A percentile compares a stretch with the other conserved stretches of the same genome.
phyloP scores from a whole-genome alignment of 2,888 invertebrate genomes.

The Seira musarum region DNA sequence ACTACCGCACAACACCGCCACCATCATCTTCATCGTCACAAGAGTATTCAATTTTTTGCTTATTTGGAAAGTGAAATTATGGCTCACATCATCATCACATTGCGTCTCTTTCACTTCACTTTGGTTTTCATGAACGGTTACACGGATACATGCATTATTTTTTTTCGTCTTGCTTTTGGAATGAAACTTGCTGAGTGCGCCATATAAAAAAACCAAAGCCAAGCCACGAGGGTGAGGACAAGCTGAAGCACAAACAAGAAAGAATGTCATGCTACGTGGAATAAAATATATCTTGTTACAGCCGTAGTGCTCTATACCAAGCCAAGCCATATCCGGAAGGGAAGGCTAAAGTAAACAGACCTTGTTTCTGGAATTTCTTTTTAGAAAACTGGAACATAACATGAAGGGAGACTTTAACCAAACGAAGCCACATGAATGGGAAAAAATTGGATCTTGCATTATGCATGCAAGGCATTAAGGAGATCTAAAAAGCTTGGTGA shows the following conservation, averaged over 20 bases:
- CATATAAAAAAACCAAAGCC: too few species aligned
- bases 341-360: constrained; percentile 37
- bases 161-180: too few species aligned
- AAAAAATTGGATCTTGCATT: constrained; percentile 14
- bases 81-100: too few species aligned
- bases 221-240: background rate
- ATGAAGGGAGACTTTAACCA: too few species aligned
- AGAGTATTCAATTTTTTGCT: background rate
- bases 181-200: too few species aligned
- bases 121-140: too few species aligned
- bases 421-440: too few species aligned
- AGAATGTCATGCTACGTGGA: background rate
- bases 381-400: too few species aligned
- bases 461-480: constrained; percentile 33
- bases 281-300: constrained; percentile 27
- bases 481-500: constrained; percentile 26
- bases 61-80: constrained; percentile 29
- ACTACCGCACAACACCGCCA: constrained; percentile 23
- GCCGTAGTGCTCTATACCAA: too few species aligned
- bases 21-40: constrained; percentile 10
- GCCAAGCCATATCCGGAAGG: constrained; percentile 22
- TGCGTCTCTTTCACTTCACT: background rate
- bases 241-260: background rate
- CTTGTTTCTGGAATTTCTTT: too few species aligned
- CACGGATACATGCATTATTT: too few species aligned